Evolutionary conservation across 2,797 vertebrate species (phyloP), one percentile per base, ranked within the genome.

Genomic region (Dromococcyx pavoninus): DNA sequence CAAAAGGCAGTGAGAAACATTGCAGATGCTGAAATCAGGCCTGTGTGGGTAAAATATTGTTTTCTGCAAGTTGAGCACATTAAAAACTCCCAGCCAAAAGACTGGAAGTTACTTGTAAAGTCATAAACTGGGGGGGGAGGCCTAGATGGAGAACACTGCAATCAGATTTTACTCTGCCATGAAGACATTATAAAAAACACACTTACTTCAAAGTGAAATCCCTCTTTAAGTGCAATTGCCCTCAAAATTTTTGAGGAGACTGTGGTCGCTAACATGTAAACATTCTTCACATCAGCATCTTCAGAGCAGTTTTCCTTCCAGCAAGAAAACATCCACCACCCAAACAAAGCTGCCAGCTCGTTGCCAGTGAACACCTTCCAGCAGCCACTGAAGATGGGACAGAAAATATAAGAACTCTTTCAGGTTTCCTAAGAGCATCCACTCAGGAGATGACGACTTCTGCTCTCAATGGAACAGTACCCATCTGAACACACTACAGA

Each of bases 361-460:
- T 99, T 99, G 8, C 99, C 99, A 0, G 98, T 98, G 97, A 99
- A 99, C 91, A 99, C 98, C 96, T 99, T 99, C 99, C 99, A 99
- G 24, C 84, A 80, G 50, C 97, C 97, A 70, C 99, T 99, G 96
- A 2, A 44, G 79, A 90, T 71, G 73, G 24, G 75, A 86, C 3
- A 94, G 54, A 80, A 21, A 37, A 33, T 1, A 3, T 46, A n/a
- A 79, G 65, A 67, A 72, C 50, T 32, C 57, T 78, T 71, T 65
- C 4, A 61, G 58, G 60, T 30, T 60, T 76, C 25, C 75, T 56
- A 86, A 66, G 33, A 80, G 75, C 66, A 69, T 13, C 39, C 37
- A 4, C 10, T 3, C 13, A 5, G 11, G 17, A 25, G 13, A 7
- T 74, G 10, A 54, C 9, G 17, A 22, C 24, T 54, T 22, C 54